Percentiles rank a stretch among this genome's conserved stretches.
phyloP scores from a whole-genome alignment of 64 coral and sea anemone genomes.

The Dendrophyllia cribrosa region DNA sequence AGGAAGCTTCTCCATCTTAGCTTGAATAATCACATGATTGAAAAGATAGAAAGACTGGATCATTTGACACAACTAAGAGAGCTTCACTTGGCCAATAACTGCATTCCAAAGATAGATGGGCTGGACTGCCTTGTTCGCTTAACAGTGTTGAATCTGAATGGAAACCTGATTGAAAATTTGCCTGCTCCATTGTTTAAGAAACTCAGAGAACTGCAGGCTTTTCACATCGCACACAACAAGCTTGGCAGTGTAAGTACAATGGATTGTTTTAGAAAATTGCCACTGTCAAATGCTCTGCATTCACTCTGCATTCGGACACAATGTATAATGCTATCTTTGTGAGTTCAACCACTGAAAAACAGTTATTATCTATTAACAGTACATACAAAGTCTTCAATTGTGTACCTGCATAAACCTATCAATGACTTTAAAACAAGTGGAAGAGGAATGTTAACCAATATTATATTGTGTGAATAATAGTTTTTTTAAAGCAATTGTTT shows the following conservation, averaged over 20 bases:
- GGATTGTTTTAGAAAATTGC: too few relatives aligned
- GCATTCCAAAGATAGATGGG: slow-evolving; percentile 89
- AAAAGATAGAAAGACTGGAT: slow-evolving; percentile 96
- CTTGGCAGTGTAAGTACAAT: slow-evolving; percentile 87
- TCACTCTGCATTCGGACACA: too few relatives aligned
- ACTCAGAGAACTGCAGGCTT: slow-evolving; percentile 72
- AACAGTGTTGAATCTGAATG: slow-evolving; percentile 89
- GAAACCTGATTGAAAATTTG: slow-evolving; percentile 81
- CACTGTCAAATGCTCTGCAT: too few relatives aligned
- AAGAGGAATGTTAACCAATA: too few relatives aligned
- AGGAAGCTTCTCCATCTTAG: slow-evolving; percentile 74
- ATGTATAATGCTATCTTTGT: too few relatives aligned
- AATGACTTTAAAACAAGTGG: too few relatives aligned
- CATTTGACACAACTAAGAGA: slow-evolving; percentile 82
- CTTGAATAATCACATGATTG: slow-evolving; percentile 97
- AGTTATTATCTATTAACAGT: too few relatives aligned
- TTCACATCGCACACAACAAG: slow-evolving; percentile 86
- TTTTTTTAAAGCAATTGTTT: too few relatives aligned
- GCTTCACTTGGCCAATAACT: slow-evolving; percentile 91
- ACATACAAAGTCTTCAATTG: too few relatives aligned
- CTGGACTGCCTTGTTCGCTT: slow-evolving; percentile 75
- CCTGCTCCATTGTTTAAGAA: slow-evolving; percentile 85
- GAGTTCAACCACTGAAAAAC: too few relatives aligned
- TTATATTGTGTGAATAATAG: too few relatives aligned
- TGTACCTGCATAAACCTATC: too few relatives aligned